Percentiles rank a stretch among this genome's conserved stretches.
Evolutionary conservation across 2,113 vertebrate species (phyloP).

Genomic region (Mustelus asterias): DNA sequence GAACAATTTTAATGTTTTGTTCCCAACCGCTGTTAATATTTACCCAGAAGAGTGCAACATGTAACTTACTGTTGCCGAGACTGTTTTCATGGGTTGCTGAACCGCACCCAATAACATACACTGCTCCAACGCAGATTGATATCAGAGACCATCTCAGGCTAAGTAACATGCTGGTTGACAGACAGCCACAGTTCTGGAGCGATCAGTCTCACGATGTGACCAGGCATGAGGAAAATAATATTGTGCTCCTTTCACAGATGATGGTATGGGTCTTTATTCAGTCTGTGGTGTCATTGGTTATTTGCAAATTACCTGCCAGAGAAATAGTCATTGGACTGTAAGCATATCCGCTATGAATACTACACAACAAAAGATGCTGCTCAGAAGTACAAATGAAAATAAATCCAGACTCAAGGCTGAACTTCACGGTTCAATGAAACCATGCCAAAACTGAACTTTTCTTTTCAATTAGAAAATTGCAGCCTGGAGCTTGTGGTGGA

Average conservation of each 20-base stretch:
- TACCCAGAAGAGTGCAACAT: background rate
- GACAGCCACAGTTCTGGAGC: background rate
- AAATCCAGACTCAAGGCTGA: background rate
- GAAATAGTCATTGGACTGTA: background rate
- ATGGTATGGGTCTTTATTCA: background rate
- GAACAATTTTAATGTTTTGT: background rate
- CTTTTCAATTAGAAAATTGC: background rate
- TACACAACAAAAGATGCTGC: background rate
- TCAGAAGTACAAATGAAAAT: background rate
- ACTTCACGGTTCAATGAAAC: background rate
- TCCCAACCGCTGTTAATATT: background rate
- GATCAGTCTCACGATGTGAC: background rate
- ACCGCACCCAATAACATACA: background rate
- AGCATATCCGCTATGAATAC: background rate
- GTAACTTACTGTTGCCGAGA: conserved; percentile 21
- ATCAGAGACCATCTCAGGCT: conserved; percentile 10
- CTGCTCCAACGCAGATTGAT: background rate
- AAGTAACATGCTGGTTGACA: conserved; percentile 13
- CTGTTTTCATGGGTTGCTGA: background rate
- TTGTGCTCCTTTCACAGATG: background rate
- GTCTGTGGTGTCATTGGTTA: background rate
- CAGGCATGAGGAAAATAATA: conserved; percentile 30
- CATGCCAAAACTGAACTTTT: background rate
- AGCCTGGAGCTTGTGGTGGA: too few species aligned
- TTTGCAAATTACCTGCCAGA: conserved; percentile 24